Evolutionary conservation across 2,113 vertebrate species (phyloP), one percentile per base, ranked within the genome.

Genomic region (Mellivora capensis): DNA sequence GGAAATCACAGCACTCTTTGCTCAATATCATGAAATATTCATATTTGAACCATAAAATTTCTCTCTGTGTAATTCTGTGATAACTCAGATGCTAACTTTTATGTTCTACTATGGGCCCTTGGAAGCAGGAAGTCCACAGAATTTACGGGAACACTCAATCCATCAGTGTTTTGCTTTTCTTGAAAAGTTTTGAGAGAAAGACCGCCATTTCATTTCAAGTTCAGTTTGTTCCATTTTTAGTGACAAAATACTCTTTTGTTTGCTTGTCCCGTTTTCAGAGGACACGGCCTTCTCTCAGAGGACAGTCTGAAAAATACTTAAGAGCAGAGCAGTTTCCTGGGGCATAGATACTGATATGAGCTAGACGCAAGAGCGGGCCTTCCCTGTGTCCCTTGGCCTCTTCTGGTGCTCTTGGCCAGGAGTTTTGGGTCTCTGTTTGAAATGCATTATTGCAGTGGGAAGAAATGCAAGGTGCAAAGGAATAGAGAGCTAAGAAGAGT

Each of bases 71-170:
- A 93, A 71, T 54, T 94, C 25, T 27, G 81, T n/a, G 29, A 25
- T 88, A 95, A 97, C 39, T 67, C 21, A 59, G 23, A 87, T 81
- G 23, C 29, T 84, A 47, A 42, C 31, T 90, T 96, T 91, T 91
- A 31, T 87, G 61, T 79, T 95, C 54, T 76, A 83, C 42, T 82
- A 59, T 39, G 81, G 5, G 34, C 12, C 54, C 6, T n/a, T 29
- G 42, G n/a, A 14, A 91, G 4, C 7, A 52, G 12, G 47, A 72
- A 42, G 91, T 67, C 54, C 74, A 13, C 27, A 93, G 69, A 89
- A 95, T 49, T 89, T 71, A 61, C 12, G 7, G 39, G 25, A 77
- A 20, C 3, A 74, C 25, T 91, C 12, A 84, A 57, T 74, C 18
- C 34, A 64, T 67, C 89, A 23, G 42, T 42, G 87, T 80, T 57